A percentile compares a stretch with the other conserved stretches of the same genome.
Conservation (phyloP, 2,888 invertebrate species). For the Stenchaetothrips biformis region DNA sequence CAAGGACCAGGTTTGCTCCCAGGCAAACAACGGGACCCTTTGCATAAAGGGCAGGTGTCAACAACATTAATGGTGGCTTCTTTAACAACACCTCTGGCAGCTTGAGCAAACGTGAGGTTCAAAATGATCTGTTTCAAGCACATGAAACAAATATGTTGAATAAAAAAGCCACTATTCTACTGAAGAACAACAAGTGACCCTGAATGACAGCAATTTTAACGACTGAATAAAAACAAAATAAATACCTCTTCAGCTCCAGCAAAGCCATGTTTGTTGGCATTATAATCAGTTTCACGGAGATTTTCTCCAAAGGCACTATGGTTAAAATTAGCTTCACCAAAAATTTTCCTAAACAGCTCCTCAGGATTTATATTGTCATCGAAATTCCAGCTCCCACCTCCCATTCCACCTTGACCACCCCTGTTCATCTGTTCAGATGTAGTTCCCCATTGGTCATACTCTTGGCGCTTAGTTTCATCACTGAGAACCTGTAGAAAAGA, state of each 20-base stretch:
- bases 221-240: constrained; percentile 14
- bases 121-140: constrained; percentile 61
- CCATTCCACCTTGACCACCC: constrained; percentile 50
- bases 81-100: constrained; percentile 93
- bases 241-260: constrained; percentile 83
- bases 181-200: not conserved
- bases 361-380: constrained; percentile 90
- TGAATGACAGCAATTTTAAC: constrained; percentile 8
- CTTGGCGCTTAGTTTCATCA: constrained; percentile 84
- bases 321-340: constrained; percentile 75
- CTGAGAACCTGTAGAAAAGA: constrained; percentile 62
- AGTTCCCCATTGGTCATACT: constrained; percentile 91
- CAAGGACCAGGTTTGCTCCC: constrained; percentile 90
- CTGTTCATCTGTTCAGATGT: constrained; percentile 73
- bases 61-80: constrained; percentile 86
- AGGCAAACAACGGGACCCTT: constrained; percentile 77
- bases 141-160: constrained; percentile 7
- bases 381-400: constrained; percentile 70
- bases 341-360: constrained; percentile 93
- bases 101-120: constrained; percentile 86
- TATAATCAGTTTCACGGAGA: constrained; percentile 70
- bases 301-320: constrained; percentile 39
- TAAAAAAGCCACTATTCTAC: constrained; percentile 1
- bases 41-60: constrained; percentile 87
- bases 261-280: constrained; percentile 84